phyloP scores from a whole-genome alignment of 1,140 invertebrate species.

The Manduca sexta region DNA sequence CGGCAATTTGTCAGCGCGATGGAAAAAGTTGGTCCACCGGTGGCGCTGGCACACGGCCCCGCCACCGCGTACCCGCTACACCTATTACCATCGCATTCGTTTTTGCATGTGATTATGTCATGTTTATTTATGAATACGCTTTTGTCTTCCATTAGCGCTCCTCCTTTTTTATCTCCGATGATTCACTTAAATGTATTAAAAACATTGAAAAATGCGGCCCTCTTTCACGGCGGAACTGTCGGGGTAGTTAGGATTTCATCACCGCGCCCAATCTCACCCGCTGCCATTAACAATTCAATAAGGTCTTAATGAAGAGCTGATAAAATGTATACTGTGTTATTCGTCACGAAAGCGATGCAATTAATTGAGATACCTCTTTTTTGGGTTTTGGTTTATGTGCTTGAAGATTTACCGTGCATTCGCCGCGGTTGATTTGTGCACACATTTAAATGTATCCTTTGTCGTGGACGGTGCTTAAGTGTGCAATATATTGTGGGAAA shows the following conservation, averaged over 20 bases:
- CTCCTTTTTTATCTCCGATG: constrained; percentile 44
- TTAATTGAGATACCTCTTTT: constrained; percentile 53
- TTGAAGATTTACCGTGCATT: constrained; percentile 51
- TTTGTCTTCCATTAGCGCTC: constrained; percentile 61
- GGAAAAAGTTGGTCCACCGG: constrained; percentile 67
- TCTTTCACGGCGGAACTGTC: constrained; percentile 47
- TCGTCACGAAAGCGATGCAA: constrained; percentile 49
- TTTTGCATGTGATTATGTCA: constrained; percentile 55
- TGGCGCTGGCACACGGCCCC: constrained; percentile 33
- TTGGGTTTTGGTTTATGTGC: constrained; percentile 46
- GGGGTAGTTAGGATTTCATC: constrained; percentile 51
- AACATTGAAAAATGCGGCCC: constrained; percentile 16
- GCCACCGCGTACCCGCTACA: constrained; percentile 4
- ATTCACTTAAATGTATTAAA: constrained; percentile 44
- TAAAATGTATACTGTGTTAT: constrained; percentile 62
- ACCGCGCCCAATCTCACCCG: constrained; percentile 50
- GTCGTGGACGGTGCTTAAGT: constrained; percentile 43
- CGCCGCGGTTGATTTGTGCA: constrained; percentile 47
- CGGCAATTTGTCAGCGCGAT: constrained; percentile 68
- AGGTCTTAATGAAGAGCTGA: constrained; percentile 62
- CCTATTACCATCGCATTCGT: constrained; percentile 4
- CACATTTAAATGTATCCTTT: constrained; percentile 47
- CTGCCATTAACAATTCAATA: constrained; percentile 67
- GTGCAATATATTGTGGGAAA: constrained; percentile 56
- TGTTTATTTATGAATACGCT: constrained; percentile 61